Conservation (phyloP, 2,888 invertebrate genomes). For the Lacanobia oleracea region DNA sequence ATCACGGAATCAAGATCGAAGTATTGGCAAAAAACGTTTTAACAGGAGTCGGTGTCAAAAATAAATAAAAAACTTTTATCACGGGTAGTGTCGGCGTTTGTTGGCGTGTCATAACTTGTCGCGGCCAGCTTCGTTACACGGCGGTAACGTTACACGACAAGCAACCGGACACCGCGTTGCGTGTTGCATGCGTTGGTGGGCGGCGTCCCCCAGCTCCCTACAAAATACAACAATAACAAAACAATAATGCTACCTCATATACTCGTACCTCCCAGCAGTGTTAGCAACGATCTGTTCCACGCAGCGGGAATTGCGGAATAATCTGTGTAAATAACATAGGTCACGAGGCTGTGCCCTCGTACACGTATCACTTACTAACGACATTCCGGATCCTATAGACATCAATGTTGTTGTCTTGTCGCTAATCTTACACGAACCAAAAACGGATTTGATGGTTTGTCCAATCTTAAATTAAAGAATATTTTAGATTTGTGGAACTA, state of each 20-base stretch:
- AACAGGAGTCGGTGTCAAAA: constrained; percentile 72
- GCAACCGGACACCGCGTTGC: constrained; percentile 85
- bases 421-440: constrained; percentile 12
- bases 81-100: constrained; percentile 80
- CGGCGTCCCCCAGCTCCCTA: constrained; percentile 63
- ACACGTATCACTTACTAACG: constrained; percentile 56
- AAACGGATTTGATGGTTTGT: constrained; percentile 4
- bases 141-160: constrained; percentile 80
- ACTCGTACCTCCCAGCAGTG: constrained; percentile 27
- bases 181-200: constrained; percentile 79
- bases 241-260: constrained; percentile 67
- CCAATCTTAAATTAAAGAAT: neutral
- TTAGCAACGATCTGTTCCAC: constrained; percentile 57
- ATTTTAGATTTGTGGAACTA: neutral
- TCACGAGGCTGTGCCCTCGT: constrained; percentile 47
- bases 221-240: constrained; percentile 66
- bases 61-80: constrained; percentile 77
- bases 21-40: constrained; percentile 53
- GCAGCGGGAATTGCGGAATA: constrained; percentile 57
- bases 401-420: constrained; percentile 34
- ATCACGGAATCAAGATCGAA: constrained; percentile 40
- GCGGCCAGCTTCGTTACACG: constrained; percentile 80
- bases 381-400: constrained; percentile 41
- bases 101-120: constrained; percentile 87
- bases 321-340: constrained; percentile 63